These are phyloP conservation scores for Ancistrus triradiatus DNA, from an alignment of 2,113 vertebrate species.

Conservation along the genomic window DNA sequence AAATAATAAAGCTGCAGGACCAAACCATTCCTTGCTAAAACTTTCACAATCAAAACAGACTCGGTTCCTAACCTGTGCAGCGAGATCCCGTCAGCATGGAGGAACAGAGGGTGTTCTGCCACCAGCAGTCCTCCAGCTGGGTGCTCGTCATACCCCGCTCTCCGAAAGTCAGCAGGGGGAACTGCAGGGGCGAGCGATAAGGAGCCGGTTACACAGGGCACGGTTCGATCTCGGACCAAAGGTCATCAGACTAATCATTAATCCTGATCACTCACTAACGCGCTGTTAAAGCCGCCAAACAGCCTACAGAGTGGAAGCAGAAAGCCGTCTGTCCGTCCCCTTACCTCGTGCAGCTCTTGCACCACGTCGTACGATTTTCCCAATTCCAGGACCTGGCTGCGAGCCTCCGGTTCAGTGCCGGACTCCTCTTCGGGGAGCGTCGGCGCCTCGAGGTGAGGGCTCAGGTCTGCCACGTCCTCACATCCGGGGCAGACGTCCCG, in stretches of 20 bases:
- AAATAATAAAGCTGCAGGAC: too few relatives aligned
- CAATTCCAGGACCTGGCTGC: conserved; percentile 73
- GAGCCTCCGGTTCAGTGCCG: conserved; percentile 72
- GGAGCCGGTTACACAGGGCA: background rate
- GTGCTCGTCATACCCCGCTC: conserved; percentile 74
- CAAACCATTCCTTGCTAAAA: too few relatives aligned
- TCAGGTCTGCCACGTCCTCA: conserved; percentile 65
- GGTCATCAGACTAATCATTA: too few relatives aligned
- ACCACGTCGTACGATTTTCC: conserved; percentile 77
- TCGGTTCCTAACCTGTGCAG: conserved; percentile 84
- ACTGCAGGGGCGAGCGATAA: conserved; percentile 62
- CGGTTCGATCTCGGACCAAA: too few relatives aligned
- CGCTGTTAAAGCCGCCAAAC: too few relatives aligned
- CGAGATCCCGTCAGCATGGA: conserved; percentile 84
- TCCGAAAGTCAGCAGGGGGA: conserved; percentile 77
- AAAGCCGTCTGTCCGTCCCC: too few relatives aligned
- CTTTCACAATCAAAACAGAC: too few relatives aligned
- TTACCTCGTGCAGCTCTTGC: conserved; percentile 82
- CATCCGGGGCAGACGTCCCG: conserved; percentile 82
- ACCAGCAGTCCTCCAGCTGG: conserved; percentile 90
- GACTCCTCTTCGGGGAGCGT: conserved; percentile 78
- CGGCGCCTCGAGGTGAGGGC: conserved; percentile 60
- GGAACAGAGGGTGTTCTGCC: conserved; percentile 92
- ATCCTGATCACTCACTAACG: too few relatives aligned
- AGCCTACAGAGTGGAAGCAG: too few relatives aligned